Base-by-base conservation (phyloP, 2,888 invertebrate species). In the Drosophila colorata region DNA sequence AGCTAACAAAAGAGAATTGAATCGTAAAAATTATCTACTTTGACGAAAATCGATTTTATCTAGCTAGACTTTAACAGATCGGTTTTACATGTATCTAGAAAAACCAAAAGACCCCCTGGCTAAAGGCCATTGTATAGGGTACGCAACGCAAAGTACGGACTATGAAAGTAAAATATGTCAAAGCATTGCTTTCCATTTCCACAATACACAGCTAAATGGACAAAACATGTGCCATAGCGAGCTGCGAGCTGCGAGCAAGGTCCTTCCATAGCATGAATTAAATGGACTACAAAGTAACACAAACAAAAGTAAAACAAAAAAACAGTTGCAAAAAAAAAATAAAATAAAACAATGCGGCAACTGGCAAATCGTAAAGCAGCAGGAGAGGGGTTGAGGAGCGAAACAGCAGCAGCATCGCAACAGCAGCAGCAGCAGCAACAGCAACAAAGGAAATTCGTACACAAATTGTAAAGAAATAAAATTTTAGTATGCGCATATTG, bases 401-500 rank as follows among this genome's bases (percentile, higher is more conserved):
- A 16, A 23, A 58, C 31, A 47, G 35, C 33, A 61, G 38, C 48
- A 57, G 46, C 43, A 46, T 46, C 25, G 46, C 33, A 43, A 47
- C 25, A 33, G 18, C 47, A 48, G 69, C 57, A 57, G 64, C 69
- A 63, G 33, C 37, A 53, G 53, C 38, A 60, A 25, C 35, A 25
- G 13, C 49, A 58, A 40, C 57, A 56, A 73, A 53, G 61, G 59
- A 74, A 85, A 85, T 87, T 87, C 83, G 86, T 85, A 87, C 74
- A 85, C 89, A 87, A 85, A 87, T 87, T 88, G 83, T 81, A 81
- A 83, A 78, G 87, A 76, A 89, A 88, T 89, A 88, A 89, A 88
- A 87, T 87, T 89, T 87, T 86, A 89, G 84, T 86, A 84, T 88
- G 85, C 89, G 87, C 88, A 89, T 88, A 89, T 88, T 89, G 87